Percentiles rank a stretch among this genome's conserved stretches.
Conservation (phyloP, 2,888 invertebrate genomes). For the Nasonia oneida region DNA sequence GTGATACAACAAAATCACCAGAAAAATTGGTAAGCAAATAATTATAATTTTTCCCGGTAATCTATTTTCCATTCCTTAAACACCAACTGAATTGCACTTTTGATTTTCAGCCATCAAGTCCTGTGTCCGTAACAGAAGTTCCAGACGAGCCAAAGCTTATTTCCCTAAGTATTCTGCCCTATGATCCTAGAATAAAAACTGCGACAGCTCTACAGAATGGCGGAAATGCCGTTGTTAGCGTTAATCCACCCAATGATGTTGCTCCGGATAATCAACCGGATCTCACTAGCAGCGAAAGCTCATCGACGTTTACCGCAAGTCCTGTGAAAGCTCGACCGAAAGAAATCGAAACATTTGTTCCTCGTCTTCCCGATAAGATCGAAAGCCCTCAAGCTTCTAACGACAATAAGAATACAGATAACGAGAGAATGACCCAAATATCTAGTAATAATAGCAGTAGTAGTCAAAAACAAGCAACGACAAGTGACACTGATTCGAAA, state of each 20-base stretch:
- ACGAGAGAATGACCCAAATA: slow-evolving; percentile 56
- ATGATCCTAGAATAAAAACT: slow-evolving; percentile 30
- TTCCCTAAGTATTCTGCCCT: neutral
- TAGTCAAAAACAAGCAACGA: slow-evolving; percentile 38
- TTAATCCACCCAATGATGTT: neutral
- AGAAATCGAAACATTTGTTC: neutral
- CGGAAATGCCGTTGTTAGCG: neutral
- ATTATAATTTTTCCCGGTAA: neutral
- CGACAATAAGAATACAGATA: slow-evolving; percentile 60
- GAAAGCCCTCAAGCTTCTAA: slow-evolving; percentile 19
- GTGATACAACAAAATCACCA: neutral
- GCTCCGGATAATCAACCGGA: slow-evolving; percentile 1
- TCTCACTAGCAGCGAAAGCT: slow-evolving; percentile 7
- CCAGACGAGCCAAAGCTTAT: neutral
- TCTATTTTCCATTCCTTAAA: slow-evolving; percentile 1
- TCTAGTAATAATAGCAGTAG: slow-evolving; percentile 56
- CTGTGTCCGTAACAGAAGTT: neutral
- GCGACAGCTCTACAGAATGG: slow-evolving; percentile 50
- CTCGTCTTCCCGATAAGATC: neutral
- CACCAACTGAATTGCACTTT: neutral
- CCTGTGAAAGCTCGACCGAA: slow-evolving; percentile 36
- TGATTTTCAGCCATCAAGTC: neutral
- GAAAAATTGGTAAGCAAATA: slow-evolving; percentile 43
- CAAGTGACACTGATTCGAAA: slow-evolving; percentile 45
- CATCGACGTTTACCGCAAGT: slow-evolving; percentile 44